A percentile compares a stretch with the other conserved stretches of the same genome.
phyloP scores from a whole-genome alignment of 2,797 vertebrate genomes.

The Crocidura indochinensis region DNA sequence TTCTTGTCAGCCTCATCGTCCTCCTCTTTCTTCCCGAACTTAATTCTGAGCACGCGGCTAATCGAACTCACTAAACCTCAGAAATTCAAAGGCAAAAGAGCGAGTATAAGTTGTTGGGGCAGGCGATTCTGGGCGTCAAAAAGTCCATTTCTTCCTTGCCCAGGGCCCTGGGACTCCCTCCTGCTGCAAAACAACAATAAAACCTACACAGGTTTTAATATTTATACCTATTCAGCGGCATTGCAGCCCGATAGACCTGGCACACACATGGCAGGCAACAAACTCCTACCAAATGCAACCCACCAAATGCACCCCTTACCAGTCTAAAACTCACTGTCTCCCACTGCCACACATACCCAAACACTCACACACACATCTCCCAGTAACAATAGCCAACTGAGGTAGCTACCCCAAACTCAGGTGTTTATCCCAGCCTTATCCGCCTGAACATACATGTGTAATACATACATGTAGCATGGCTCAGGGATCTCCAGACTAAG shows the following conservation, averaged over 20 bases:
- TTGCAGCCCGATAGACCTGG: not conserved
- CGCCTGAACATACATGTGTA: rapidly evolving
- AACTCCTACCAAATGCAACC: too few relatives aligned
- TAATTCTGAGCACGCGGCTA: slow-evolving; percentile 99
- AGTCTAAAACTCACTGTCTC: not conserved
- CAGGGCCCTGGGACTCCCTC: rapidly evolving
- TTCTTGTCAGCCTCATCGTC: slow-evolving; percentile 98
- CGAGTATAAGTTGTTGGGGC: slow-evolving; percentile 89
- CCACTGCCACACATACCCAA: not conserved
- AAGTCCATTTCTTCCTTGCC: not conserved
- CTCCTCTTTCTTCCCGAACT: slow-evolving; percentile 99
- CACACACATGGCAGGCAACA: rapidly evolving
- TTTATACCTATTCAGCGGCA: too few relatives aligned
- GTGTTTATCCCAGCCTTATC: not conserved
- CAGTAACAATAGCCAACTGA: too few relatives aligned
- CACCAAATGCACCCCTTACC: not conserved
- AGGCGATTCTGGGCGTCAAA: rapidly evolving
- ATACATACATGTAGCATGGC: not conserved
- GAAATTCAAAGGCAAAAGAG: slow-evolving; percentile 91
- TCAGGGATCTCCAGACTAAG: not conserved
- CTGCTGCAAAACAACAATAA: not conserved
- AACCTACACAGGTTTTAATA: not conserved
- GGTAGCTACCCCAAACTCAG: not conserved
- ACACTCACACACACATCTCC: not conserved
- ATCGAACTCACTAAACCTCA: slow-evolving; percentile 99